These are phyloP conservation scores for Drosophila recens DNA, from an alignment of 2,888 invertebrate genomes.

Conservation along the genomic window DNA sequence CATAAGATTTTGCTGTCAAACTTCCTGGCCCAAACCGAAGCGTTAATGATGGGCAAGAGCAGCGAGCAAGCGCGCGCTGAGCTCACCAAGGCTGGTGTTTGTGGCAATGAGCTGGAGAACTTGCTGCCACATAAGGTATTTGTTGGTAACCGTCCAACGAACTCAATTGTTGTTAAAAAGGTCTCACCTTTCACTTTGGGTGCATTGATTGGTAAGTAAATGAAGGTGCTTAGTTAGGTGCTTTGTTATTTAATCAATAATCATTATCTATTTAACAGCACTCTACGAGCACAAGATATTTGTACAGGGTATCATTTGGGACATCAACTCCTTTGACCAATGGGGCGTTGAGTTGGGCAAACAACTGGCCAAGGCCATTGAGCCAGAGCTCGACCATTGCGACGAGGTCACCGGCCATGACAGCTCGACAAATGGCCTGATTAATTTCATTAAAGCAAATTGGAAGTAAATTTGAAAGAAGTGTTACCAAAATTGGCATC, in stretches of 20 bases:
- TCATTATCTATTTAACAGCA: constrained; percentile 86
- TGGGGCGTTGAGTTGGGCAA: constrained; percentile 99
- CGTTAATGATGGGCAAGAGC: constrained; percentile 93
- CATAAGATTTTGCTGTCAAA: constrained; percentile 98
- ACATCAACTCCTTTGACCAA: constrained; percentile 99
- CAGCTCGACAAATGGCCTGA: constrained; percentile 97
- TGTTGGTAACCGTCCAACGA: constrained; percentile 98
- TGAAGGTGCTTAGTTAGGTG: too few relatives aligned
- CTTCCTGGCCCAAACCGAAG: constrained; percentile 99
- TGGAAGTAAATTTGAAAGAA: constrained; percentile 73
- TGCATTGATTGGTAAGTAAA: constrained; percentile 92
- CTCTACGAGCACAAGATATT: constrained; percentile 99
- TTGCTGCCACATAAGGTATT: constrained; percentile 98
- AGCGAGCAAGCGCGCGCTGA: constrained; percentile 89
- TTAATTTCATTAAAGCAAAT: constrained; percentile 95
- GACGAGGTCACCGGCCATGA: constrained; percentile 92
- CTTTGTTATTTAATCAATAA: not conserved
- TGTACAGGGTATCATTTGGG: constrained; percentile 99
- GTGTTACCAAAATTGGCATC: constrained; percentile 14
- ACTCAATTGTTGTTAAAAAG: constrained; percentile 96
- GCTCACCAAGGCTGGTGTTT: constrained; percentile 91
- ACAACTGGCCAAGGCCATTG: constrained; percentile 98
- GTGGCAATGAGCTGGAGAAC: constrained; percentile 90
- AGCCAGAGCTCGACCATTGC: constrained; percentile 93
- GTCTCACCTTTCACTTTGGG: constrained; percentile 97